phyloP scores from a whole-genome alignment of 2,888 invertebrate genomes.

The Cantharis rufa region DNA sequence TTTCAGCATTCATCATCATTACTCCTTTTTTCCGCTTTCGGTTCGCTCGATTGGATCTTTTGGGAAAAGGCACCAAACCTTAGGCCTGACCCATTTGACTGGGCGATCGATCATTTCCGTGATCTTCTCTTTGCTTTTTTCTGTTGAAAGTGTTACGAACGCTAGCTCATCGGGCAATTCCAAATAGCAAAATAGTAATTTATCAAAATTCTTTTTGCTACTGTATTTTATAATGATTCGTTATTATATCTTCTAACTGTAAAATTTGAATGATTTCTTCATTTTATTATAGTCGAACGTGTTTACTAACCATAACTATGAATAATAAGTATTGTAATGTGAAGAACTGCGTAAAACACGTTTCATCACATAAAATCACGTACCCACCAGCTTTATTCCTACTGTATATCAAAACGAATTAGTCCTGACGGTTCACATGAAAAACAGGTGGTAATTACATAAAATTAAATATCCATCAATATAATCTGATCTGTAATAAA shows the following conservation, averaged over 20 bases:
- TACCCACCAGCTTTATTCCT: slow-evolving; percentile 6
- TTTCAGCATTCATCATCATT: background rate
- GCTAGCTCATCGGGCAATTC: background rate
- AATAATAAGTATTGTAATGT: slow-evolving; percentile 11
- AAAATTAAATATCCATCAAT: slow-evolving; percentile 24
- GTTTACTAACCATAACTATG: slow-evolving; percentile 18
- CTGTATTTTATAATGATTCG: background rate
- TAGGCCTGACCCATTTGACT: background rate
- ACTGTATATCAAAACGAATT: slow-evolving; percentile 14
- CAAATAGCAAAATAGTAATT: background rate
- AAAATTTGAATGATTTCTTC: background rate
- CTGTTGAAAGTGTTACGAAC: background rate
- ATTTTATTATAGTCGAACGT: slow-evolving; percentile 9
- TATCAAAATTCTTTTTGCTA: background rate
- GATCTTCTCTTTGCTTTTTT: background rate
- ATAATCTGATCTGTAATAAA: slow-evolving; percentile 2
- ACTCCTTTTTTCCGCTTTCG: background rate
- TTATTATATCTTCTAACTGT: background rate
- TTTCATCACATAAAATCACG: slow-evolving; percentile 23
- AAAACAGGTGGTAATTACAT: slow-evolving; percentile 15
- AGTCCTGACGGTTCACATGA: slow-evolving; percentile 14
- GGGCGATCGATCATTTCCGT: background rate
- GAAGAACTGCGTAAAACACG: slow-evolving; percentile 12
- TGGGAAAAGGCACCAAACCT: background rate
- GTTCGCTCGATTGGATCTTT: background rate